A percentile compares a stretch with the other conserved stretches of the same genome.
phyloP scores from a whole-genome alignment of 2,888 invertebrate genomes.

The Automeris io region DNA sequence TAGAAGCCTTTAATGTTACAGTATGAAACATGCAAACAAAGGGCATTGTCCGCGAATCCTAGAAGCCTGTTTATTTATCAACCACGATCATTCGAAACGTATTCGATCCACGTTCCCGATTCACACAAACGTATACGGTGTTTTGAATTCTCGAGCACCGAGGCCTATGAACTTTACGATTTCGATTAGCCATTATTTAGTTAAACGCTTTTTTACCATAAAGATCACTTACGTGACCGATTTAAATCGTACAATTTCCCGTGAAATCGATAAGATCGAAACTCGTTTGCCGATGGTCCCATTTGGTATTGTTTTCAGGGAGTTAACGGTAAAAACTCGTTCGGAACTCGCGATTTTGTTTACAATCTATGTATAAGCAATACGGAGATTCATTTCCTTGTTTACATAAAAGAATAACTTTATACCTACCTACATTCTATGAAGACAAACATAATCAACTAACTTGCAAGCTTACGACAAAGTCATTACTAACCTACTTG shows the following conservation, averaged over 20 bases:
- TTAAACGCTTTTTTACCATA: constrained; percentile 17
- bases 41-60: constrained; percentile 57
- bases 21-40: constrained; percentile 15
- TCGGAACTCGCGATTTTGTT: constrained; percentile 48
- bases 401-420: constrained; percentile 1
- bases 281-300: constrained; percentile 48
- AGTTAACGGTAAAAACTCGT: constrained; percentile 68
- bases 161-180: constrained; percentile 46
- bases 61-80: constrained; percentile 58
- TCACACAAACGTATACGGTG: constrained; percentile 67
- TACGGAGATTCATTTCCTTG: not conserved
- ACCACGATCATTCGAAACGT: constrained; percentile 45
- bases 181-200: constrained; percentile 24
- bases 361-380: constrained; percentile 23
- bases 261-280: constrained; percentile 34
- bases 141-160: constrained; percentile 50
- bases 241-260: constrained; percentile 24
- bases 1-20: constrained; percentile 2
- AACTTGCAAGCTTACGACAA: not conserved
- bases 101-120: constrained; percentile 69
- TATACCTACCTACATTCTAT: not conserved
- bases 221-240: constrained; percentile 14
- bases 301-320: constrained; percentile 55
- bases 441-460: too few species aligned
- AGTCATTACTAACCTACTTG: not conserved